Base-by-base conservation (phyloP, 1,140 invertebrate genomes). In the Parasteatoda tepidariorum region DNA sequence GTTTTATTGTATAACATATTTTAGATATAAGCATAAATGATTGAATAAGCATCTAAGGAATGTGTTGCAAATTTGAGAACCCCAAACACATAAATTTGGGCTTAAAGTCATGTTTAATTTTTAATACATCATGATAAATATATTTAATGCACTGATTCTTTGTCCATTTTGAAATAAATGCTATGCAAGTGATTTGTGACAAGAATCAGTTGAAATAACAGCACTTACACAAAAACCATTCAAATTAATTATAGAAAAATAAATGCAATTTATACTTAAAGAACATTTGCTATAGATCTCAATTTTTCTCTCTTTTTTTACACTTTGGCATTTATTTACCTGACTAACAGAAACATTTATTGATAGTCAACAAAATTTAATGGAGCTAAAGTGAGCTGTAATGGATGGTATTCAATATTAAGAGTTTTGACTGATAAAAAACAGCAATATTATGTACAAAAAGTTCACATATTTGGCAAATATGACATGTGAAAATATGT, bases 161-260 rank as follows among this genome's bases (percentile, higher is more conserved):
- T n/a, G 9, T 28, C 26, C 66, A 48, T 28, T 34, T 31, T 9
- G 68, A 71, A 71, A 71, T 55, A 71, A 71, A 71, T 71, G 68
- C 41, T 30, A 30, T 38, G 34, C 30, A 26, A 24, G 6, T 41
- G 66, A 68, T 68, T 71, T 31, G 68, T 38, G 18, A 71, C 55
- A 22, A 67, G 67, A 54, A 78, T 55, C 38, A 78, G 38, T 24
- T 26, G 41, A 71, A 28, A 30, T 67, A 26, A 67, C 62, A 67
- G 30, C 41, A 54, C 41, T 34, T 28, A 54, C 48, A 22, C 34
- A 48, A 64, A 76, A 76, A 76, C 26, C 74, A 76, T 28, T 76
- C 59, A 62, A 76, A 76, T 76, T 64, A 78, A 78, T 28, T 41
- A 30, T 78, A 78, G 61, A 78, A 78, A 78, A 78, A 78, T 78